A percentile compares a stretch with the other conserved stretches of the same genome.
Conservation (phyloP, 2,888 invertebrate genomes). For the Ischnura elegans region DNA sequence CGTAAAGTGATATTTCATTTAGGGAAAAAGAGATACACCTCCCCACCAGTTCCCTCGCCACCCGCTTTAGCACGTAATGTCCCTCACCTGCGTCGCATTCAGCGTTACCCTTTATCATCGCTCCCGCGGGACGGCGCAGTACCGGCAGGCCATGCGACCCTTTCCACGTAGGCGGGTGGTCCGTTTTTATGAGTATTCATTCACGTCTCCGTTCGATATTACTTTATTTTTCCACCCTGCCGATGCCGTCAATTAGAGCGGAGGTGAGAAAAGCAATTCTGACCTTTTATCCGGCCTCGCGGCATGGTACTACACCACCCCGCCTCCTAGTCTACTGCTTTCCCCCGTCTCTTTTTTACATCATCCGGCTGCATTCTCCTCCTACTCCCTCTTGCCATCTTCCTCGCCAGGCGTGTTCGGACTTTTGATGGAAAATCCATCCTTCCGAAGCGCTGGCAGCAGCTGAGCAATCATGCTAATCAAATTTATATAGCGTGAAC, state of each 20-base stretch:
- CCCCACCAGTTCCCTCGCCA: not conserved
- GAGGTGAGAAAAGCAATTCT: slow-evolving; percentile 65
- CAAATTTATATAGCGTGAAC: slow-evolving; percentile 64
- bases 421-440: slow-evolving; percentile 64
- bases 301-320: not conserved
- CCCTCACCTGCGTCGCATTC: not conserved
- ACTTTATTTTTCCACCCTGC: slow-evolving; percentile 50
- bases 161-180: slow-evolving; percentile 56
- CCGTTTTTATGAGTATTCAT: slow-evolving; percentile 61
- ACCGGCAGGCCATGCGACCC: not conserved
- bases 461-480: slow-evolving; percentile 67
- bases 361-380: slow-evolving; percentile 32
- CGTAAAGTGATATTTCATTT: slow-evolving; percentile 56
- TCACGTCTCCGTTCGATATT: slow-evolving; percentile 60
- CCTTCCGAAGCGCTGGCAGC: slow-evolving; percentile 39
- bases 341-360: not conserved
- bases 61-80: slow-evolving; percentile 51
- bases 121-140: not conserved
- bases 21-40: slow-evolving; percentile 43
- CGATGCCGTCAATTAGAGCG: slow-evolving; percentile 64
- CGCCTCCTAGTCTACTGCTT: not conserved
- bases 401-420: slow-evolving; percentile 1
- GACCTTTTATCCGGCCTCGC: slow-evolving; percentile 34
- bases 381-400: not conserved
- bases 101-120: not conserved